Evolutionary conservation across 2,888 invertebrate genomes (phyloP).

Genomic region (Halocaridina rubra): DNA sequence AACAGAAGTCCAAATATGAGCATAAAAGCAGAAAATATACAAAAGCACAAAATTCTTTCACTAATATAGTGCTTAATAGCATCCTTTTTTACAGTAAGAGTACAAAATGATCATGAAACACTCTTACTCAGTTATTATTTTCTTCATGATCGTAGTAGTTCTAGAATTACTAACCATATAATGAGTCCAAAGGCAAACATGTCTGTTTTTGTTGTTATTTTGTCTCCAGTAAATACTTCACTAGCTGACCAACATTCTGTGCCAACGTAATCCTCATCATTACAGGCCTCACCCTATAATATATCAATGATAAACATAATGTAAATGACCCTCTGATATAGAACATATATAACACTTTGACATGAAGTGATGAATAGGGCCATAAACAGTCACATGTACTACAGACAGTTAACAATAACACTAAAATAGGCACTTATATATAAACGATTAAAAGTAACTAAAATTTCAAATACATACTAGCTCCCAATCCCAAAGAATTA

Average conservation of each 20-base stretch:
- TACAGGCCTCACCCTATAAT: neutral
- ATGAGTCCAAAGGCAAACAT: constrained; percentile 79
- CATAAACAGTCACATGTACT: too few relatives aligned
- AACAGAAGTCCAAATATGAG: too few relatives aligned
- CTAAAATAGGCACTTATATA: neutral
- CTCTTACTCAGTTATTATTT: too few relatives aligned
- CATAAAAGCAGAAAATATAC: neutral
- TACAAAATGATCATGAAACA: too few relatives aligned
- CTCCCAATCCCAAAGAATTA: too few relatives aligned
- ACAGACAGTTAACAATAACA: neutral
- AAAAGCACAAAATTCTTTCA: neutral
- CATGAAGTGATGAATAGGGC: too few relatives aligned
- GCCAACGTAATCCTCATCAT: constrained; percentile 75
- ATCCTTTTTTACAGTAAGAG: neutral
- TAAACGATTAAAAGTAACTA: neutral
- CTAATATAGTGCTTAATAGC: neutral
- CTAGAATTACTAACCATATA: constrained; percentile 62
- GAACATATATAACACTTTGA: too few relatives aligned
- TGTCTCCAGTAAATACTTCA: constrained; percentile 73
- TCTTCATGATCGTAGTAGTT: too few relatives aligned
- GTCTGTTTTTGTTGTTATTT: constrained; percentile 77
- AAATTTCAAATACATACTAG: too few relatives aligned
- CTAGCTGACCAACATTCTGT: constrained; percentile 85
- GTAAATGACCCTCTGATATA: too few relatives aligned
- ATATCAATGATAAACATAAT: too few relatives aligned